These are phyloP conservation scores for Trematomus bernacchii DNA, from an alignment of 2,797 vertebrate species.

Conservation along the genomic window DNA sequence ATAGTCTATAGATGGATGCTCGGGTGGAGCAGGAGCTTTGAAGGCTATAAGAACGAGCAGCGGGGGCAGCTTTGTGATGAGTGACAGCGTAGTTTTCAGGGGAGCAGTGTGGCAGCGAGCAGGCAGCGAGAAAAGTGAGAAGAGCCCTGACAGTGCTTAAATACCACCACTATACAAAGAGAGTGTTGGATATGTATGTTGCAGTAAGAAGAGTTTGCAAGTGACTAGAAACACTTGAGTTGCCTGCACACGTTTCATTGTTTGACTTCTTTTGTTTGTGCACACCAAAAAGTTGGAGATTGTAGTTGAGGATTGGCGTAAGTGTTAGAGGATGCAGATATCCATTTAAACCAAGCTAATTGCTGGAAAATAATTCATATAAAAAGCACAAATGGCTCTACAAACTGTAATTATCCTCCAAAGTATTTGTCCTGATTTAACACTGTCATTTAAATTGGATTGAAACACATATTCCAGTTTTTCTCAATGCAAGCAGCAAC, in stretches of 20 bases:
- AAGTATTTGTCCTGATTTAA: background rate
- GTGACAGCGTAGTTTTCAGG: background rate
- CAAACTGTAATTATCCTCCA: background rate
- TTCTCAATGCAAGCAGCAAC: background rate
- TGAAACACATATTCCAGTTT: background rate
- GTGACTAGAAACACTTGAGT: background rate
- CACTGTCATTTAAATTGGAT: background rate
- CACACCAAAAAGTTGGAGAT: background rate
- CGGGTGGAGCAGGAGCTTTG: background rate
- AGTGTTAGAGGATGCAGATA: background rate
- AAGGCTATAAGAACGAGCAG: background rate
- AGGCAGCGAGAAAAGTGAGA: background rate
- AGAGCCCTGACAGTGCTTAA: background rate
- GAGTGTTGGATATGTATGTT: background rate
- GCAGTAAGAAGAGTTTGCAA: background rate
- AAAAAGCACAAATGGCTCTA: background rate
- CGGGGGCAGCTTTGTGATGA: background rate
- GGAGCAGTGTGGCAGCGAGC: background rate
- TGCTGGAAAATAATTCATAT: background rate
- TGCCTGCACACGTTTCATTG: background rate
- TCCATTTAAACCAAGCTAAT: background rate
- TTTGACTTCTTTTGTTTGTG: slow-evolving; percentile 6
- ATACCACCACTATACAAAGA: background rate
- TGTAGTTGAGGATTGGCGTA: background rate
- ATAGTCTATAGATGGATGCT: background rate